Conservation (phyloP, 2,797 vertebrate species). For the Micromesistius poutassou region DNA sequence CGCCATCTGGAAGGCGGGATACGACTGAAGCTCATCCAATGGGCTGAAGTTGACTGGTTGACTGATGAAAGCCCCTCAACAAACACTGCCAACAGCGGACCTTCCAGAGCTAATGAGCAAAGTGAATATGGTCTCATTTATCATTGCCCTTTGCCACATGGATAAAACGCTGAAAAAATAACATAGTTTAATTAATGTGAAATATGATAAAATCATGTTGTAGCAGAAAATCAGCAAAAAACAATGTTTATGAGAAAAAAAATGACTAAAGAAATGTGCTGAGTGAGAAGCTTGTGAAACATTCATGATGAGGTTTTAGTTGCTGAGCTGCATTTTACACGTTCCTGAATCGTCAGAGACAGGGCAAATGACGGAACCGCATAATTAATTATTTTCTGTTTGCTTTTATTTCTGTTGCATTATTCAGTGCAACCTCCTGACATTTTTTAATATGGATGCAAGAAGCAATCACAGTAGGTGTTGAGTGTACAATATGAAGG, state of each 20-base stretch:
- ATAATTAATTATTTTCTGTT: not conserved
- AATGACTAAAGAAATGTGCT: not conserved
- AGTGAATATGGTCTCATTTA: not conserved
- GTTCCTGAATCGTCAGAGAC: not conserved
- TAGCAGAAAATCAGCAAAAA: not conserved
- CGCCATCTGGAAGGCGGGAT: not conserved
- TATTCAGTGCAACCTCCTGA: not conserved
- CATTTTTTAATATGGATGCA: not conserved
- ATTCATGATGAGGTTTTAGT: not conserved
- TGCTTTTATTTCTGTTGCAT: not conserved
- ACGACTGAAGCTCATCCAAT: not conserved
- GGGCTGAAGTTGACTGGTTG: not conserved
- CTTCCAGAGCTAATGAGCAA: not conserved
- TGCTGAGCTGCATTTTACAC: not conserved
- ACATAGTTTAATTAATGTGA: not conserved
- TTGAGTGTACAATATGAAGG: constrained; percentile 20
- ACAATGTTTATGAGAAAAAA: no score
- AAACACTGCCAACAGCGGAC: not conserved
- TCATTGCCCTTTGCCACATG: not conserved
- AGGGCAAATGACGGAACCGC: not conserved
- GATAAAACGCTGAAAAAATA: not conserved
- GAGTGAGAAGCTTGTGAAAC: not conserved
- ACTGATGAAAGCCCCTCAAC: not conserved
- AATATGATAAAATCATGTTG: not conserved
- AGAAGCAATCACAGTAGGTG: constrained; percentile 9